phyloP scores from a whole-genome alignment of 2,113 vertebrate genomes.

The Xenotilapia longispinis region DNA sequence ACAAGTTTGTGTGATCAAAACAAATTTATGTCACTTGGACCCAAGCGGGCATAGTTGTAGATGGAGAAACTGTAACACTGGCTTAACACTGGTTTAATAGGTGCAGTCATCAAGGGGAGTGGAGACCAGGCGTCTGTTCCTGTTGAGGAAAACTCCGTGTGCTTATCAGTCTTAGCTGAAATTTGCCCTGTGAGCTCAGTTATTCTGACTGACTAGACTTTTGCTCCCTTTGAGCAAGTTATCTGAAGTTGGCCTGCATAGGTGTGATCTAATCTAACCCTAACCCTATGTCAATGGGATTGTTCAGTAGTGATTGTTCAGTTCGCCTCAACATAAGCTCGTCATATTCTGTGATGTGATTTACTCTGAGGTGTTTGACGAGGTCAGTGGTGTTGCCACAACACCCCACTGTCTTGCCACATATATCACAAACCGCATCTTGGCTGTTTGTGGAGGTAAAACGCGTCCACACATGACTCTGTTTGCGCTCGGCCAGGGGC shows the following conservation, averaged over 20 bases:
- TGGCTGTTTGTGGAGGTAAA: too few relatives aligned
- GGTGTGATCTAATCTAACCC: not conserved
- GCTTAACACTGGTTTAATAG: not conserved
- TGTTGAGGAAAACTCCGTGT: rapidly evolving
- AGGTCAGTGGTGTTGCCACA: too few relatives aligned
- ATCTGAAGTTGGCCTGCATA: not conserved
- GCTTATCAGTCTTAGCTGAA: not conserved
- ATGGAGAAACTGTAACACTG: not conserved
- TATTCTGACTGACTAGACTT: not conserved
- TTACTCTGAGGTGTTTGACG: too few relatives aligned
- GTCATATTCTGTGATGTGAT: too few relatives aligned
- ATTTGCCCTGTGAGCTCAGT: not conserved
- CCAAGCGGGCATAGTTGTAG: not conserved
- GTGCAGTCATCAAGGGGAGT: too few relatives aligned
- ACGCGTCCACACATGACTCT: too few relatives aligned
- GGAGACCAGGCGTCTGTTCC: not conserved
- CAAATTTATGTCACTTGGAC: not conserved
- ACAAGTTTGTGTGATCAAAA: not conserved
- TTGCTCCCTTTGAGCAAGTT: not conserved
- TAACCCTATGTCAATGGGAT: not conserved
- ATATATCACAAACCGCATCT: too few relatives aligned
- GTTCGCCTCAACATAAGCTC: too few relatives aligned
- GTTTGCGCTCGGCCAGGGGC: too few relatives aligned
- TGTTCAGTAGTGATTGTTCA: too few relatives aligned
- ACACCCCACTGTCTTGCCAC: too few relatives aligned